Evolutionary conservation across 1,140 invertebrate genomes (phyloP).

Genomic region (Philopotamus ludificatus): DNA sequence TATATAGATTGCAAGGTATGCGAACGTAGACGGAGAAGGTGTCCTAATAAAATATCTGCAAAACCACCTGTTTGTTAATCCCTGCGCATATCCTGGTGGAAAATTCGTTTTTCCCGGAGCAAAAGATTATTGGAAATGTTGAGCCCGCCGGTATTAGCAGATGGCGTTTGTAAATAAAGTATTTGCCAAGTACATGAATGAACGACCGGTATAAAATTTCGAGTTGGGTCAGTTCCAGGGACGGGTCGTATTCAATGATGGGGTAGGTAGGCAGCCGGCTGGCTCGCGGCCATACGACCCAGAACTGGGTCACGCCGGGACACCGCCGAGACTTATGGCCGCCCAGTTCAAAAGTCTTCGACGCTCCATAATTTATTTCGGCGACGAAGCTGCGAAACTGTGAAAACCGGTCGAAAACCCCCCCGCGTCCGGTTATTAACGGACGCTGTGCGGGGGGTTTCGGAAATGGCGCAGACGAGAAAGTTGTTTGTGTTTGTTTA

Average conservation of each 20-base stretch:
- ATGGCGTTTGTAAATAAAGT: constrained; percentile 1
- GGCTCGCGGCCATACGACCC: not conserved
- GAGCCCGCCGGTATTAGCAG: too few species aligned
- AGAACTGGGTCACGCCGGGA: constrained; percentile 17
- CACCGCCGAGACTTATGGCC: not conserved
- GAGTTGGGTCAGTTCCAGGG: constrained; percentile 20
- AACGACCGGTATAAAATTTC: constrained; percentile 2
- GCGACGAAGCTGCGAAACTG: not conserved
- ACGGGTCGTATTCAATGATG: constrained; percentile 14
- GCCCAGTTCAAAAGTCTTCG: not conserved
- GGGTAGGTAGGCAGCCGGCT: not conserved
- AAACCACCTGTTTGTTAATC: too few species aligned
- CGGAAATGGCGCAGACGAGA: too few species aligned
- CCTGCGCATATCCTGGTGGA: too few species aligned
- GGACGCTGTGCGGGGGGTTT: too few species aligned
- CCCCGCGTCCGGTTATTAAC: too few species aligned
- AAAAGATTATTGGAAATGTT: too few species aligned
- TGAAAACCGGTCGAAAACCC: not conserved
- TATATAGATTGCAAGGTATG: too few species aligned
- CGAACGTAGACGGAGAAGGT: too few species aligned
- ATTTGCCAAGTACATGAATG: constrained; percentile 16
- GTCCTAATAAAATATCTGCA: too few species aligned
- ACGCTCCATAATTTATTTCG: not conserved
- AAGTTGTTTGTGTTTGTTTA: too few species aligned
- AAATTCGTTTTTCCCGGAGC: too few species aligned